Base-by-base conservation (phyloP, 2,888 invertebrate genomes). In the Priapulus caudatus region DNA sequence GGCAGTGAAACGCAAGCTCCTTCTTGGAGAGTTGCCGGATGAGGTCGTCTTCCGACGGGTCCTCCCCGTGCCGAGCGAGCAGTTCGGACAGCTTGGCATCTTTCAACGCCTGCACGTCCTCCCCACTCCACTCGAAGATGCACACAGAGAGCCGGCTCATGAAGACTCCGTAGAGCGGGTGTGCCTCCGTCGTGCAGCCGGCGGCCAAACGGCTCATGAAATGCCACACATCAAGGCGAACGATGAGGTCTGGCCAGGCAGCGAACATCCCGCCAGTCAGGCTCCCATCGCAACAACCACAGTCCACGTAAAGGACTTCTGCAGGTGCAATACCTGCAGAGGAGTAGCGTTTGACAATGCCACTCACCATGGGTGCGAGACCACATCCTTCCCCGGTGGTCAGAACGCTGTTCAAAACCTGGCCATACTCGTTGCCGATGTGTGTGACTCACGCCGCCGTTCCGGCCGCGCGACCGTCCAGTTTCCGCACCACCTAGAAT, bases 211-310 rank as follows among this genome's bases (percentile, higher is more conserved):
- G 45, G 3, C 56, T 23, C 59, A 61, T 61, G 52, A 60, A 59
- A 43, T 61, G 58, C 56, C 59, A 61, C 4, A 58, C 52, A 50
- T 61, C 60, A 16, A 61, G 50, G 1, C 59, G n/a, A 10, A 53
- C 45, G 23, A 15, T 15, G 10, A 53, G 20, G 16, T 47, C 3
- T 20, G 21, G 3, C 52, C 52, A 54, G n/a, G n/a, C n/a, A n/a
- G n/a, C n/a, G n/a, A n/a, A n/a, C 33, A 33, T 33, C 10, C 10
- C 33, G n/a, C n/a, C n/a, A n/a, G n/a, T n/a, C n/a, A n/a, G n/a
- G n/a, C n/a, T n/a, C n/a, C n/a, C n/a, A n/a, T n/a, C n/a, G n/a
- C 33, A 33, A n/a, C 33, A 33, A n/a, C n/a, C 33, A 10, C 33
- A 10, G 33, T 33, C 33, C 33, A 33, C 33, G 33, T 33, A 33